Conservation (phyloP, 2,113 vertebrate genomes). For the Columba livia region DNA sequence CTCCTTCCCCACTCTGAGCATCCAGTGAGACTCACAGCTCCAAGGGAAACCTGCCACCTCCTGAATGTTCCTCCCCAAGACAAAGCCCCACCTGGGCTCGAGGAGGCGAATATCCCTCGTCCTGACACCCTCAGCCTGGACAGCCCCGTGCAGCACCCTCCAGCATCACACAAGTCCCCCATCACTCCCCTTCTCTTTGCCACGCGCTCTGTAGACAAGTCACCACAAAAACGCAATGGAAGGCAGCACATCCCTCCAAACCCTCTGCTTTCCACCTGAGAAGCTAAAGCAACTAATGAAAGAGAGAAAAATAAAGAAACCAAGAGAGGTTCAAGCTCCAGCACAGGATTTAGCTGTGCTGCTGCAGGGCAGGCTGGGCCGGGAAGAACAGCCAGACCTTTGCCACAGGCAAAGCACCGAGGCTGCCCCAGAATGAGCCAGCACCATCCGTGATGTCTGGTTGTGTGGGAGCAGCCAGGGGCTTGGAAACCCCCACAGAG, state of each 20-base stretch:
- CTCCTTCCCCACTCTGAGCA: not conserved
- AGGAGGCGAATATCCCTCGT: accelerated
- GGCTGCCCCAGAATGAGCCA: accelerated
- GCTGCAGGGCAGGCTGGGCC: no score
- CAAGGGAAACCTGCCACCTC: not conserved
- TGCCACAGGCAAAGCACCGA: accelerated
- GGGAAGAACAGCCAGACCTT: accelerated
- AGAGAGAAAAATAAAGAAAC: not conserved
- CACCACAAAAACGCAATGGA: not conserved
- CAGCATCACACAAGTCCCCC: accelerated
- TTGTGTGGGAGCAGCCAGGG: not conserved
- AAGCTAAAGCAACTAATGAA: not conserved
- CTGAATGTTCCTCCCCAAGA: not conserved
- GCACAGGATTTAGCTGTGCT: not conserved
- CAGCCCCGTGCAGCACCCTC: not conserved
- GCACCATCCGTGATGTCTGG: accelerated
- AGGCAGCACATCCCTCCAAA: not conserved
- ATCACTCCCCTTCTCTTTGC: not conserved
- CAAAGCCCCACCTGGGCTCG: not conserved
- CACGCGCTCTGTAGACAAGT: not conserved
- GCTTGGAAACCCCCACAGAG: not conserved
- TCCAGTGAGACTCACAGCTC: not conserved
- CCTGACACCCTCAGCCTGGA: not conserved
- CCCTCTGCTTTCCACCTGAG: not conserved
- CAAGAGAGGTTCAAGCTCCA: not conserved